A percentile compares a stretch with the other conserved stretches of the same genome.
Conservation (phyloP, 2,888 invertebrate genomes). For the Microplitis manilae region DNA sequence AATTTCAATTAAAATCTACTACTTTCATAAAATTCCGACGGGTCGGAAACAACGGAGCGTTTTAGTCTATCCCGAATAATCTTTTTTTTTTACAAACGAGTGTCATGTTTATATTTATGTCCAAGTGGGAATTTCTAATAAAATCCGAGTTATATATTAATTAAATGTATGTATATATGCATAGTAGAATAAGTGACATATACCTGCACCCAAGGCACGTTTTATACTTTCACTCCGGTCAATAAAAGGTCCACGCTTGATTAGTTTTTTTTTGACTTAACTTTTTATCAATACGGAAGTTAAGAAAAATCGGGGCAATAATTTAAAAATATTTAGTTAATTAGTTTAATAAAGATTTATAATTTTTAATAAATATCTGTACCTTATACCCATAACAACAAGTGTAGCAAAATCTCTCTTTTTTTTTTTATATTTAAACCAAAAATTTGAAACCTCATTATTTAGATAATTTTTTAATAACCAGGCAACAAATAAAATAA, state of each 20-base stretch:
- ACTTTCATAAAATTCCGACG: slow-evolving; percentile 28
- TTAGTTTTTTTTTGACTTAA: slow-evolving; percentile 12
- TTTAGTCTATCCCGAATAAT: neutral
- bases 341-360: too few species aligned
- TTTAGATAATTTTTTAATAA: too few species aligned
- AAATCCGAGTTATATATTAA: slow-evolving; percentile 22
- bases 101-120: slow-evolving; percentile 33
- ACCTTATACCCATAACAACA: too few species aligned
- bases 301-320: too few species aligned
- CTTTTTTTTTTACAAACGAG: neutral
- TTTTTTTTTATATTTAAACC: too few species aligned
- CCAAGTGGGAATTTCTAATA: slow-evolving; percentile 44
- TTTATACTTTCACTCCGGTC: slow-evolving; percentile 69
- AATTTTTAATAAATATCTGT: too few species aligned
- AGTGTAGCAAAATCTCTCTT: too few species aligned
- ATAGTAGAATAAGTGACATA: slow-evolving; percentile 48
- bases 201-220: slow-evolving; percentile 71
- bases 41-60: neutral
- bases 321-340: too few species aligned
- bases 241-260: slow-evolving; percentile 51
- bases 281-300: neutral
- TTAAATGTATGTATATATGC: slow-evolving; percentile 12
- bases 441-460: too few species aligned
- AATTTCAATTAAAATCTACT: slow-evolving; percentile 21
- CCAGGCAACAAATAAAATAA: too few species aligned